Conservation (phyloP, 2,888 invertebrate species). For the Amphimallon solstitiale region DNA sequence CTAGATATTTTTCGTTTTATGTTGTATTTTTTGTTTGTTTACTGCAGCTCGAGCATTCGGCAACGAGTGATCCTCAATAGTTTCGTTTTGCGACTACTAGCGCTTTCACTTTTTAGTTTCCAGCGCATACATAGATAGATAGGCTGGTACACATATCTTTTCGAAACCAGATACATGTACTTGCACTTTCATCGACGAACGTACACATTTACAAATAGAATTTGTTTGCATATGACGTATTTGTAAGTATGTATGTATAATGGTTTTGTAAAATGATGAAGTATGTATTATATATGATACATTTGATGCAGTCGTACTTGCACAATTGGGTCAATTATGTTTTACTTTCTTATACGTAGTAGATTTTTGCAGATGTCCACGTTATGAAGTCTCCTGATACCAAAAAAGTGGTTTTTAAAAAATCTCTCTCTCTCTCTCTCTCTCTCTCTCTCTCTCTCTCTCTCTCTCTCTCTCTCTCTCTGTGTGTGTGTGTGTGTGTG, state of each 20-base stretch:
- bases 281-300: too few relatives aligned
- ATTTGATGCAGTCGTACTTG: too few relatives aligned
- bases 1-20: conserved; percentile 8
- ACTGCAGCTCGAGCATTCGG: neutral
- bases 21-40: neutral
- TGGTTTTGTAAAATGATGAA: too few relatives aligned
- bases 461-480: too few relatives aligned
- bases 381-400: too few relatives aligned
- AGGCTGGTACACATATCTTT: neutral
- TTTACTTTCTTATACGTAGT: too few relatives aligned
- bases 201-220: neutral
- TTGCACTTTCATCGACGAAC: conserved; percentile 20
- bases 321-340: too few relatives aligned
- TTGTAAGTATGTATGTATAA: neutral
- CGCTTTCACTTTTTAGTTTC: conserved; percentile 23
- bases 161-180: neutral
- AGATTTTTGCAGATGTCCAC: too few relatives aligned
- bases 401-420: too few relatives aligned
- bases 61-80: conserved; percentile 9
- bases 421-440: too few relatives aligned
- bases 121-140: neutral
- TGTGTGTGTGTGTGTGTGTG: too few relatives aligned
- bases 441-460: too few relatives aligned
- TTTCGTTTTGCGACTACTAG: neutral
- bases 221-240: neutral